phyloP scores from a whole-genome alignment of 2,113 vertebrate genomes.

The Cephalopterus ornatus region DNA sequence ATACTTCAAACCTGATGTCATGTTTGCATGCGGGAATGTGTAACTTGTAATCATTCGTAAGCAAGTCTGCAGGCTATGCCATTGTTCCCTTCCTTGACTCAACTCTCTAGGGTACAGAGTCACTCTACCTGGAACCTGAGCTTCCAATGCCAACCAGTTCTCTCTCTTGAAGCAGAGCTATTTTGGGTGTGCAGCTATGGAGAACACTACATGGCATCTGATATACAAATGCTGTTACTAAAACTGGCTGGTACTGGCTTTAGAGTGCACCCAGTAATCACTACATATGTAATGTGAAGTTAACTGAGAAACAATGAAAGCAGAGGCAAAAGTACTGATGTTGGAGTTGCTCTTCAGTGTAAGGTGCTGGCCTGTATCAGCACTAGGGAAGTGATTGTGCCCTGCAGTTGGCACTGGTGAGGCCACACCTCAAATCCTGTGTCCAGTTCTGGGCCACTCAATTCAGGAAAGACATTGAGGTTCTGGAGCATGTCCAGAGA shows the following conservation, averaged over 20 bases:
- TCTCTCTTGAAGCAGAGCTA: neutral
- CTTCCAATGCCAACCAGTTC: neutral
- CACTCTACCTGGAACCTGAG: neutral
- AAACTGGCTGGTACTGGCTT: neutral
- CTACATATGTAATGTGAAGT: neutral
- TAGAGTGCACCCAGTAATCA: neutral
- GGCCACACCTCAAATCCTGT: neutral
- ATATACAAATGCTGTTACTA: neutral
- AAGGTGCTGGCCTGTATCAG: neutral
- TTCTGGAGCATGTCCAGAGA: neutral
- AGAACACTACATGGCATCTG: neutral
- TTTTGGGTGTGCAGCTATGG: neutral
- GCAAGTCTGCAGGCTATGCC: constrained; percentile 41
- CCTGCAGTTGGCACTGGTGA: neutral
- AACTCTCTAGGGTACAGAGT: neutral
- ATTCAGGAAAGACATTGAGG: neutral
- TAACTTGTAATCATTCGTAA: neutral
- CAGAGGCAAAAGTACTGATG: neutral
- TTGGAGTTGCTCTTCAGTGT: neutral
- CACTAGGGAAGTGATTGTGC: neutral
- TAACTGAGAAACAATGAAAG: neutral
- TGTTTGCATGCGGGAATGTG: neutral
- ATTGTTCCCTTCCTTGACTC: neutral
- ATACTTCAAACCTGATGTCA: constrained; percentile 1
- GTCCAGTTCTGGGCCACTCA: neutral